Percentiles rank a stretch among this genome's conserved stretches.
These are phyloP conservation scores for Metallyticus violacea DNA, from an alignment of 2,888 invertebrate species.

Conservation along the genomic window DNA sequence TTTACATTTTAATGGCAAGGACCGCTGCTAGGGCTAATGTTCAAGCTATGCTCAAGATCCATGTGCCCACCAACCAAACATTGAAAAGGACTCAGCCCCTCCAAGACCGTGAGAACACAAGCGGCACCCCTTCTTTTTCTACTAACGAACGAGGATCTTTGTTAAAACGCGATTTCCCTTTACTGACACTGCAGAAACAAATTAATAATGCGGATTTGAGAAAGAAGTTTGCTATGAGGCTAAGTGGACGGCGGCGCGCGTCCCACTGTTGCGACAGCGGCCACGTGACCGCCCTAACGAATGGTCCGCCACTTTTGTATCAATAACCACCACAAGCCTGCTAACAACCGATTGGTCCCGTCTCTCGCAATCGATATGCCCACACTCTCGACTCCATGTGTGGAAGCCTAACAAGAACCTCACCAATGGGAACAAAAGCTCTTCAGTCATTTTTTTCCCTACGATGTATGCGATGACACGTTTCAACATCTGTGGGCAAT, in stretches of 20 bases:
- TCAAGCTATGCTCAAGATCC: no score
- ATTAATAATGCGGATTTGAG: background rate
- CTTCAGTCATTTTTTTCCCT: background rate
- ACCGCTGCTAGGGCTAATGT: no score
- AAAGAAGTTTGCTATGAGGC: background rate
- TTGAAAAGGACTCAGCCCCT: no score
- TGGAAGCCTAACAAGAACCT: no score
- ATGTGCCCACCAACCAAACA: no score
- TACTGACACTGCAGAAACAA: background rate
- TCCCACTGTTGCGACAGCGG: background rate
- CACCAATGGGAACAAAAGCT: background rate
- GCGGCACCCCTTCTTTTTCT: no score
- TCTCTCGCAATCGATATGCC: background rate
- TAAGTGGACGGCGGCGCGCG: background rate
- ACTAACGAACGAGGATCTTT: background rate
- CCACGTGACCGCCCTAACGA: background rate
- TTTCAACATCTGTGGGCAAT: no score
- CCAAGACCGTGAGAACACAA: background rate
- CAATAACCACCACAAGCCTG: background rate
- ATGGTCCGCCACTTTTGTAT: background rate
- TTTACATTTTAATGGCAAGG: no score
- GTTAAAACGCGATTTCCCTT: no score
- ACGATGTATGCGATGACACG: background rate
- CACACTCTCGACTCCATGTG: background rate
- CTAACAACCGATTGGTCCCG: background rate